Evolutionary conservation across 2,888 invertebrate species (phyloP), one percentile per base, ranked within the genome.

Genomic region (Cynaeus angustus): DNA sequence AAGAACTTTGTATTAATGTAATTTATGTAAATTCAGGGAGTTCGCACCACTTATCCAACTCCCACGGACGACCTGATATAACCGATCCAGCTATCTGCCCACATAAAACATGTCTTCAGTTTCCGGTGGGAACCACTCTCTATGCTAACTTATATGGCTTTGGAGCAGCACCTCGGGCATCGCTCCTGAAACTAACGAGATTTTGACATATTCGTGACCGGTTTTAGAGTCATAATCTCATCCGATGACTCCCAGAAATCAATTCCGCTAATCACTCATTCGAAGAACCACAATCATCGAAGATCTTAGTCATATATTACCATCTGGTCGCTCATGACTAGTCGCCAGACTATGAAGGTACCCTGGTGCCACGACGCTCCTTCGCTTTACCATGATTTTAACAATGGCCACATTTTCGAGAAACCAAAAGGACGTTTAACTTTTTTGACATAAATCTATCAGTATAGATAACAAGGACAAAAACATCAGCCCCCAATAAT

Each of bases 1-100:
- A 58, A 45, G 62, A 61, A 61, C 66, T 66, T 55, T 55, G 52
- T 70, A 65, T 69, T 58, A 65, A 69, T 58, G 66, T 66, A 70
- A 70, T 66, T 70, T 70, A 70, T 70, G 66, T 70, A 62, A 70
- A 70, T 66, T 66, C 56, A 70, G 66, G 70, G 66, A 67, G 66
- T 67, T 70, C 66, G 62, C 66, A 67, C 66, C 66, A 70, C 62
- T 70, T 67, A 67, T 66, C 66, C 61, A 21, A 59, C 62, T 70
- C 70, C 66, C 66, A 70, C 66, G 61, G 62, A 66, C 55, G 70
- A 70, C 66, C 70, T 66, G 70, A 70, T 70, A 53, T 61, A 70
- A 70, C 66, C 70, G 62, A 66, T 68, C 61, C 52, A 69, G 50
- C 69, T 48, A 65, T 65, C 65, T 70, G 56, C 70, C 66, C 66